Evolutionary conservation across 1,140 invertebrate species (phyloP).

Genomic region (Cotesia glomerata): DNA sequence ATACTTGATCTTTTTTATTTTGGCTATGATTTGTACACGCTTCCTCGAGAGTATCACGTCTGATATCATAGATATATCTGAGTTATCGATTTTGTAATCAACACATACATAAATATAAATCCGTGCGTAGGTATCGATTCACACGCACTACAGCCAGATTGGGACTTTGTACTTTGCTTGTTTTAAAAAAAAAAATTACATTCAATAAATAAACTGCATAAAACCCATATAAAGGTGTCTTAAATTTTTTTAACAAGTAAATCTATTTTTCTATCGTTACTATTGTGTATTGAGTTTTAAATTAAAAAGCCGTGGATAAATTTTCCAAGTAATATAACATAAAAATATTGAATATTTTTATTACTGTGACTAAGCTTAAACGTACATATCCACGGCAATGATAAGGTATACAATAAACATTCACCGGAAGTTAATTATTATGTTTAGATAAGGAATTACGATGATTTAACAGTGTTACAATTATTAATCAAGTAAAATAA

Average conservation of each 20-base stretch:
- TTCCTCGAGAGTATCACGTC: no score
- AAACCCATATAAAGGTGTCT: background rate
- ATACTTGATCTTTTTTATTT: background rate
- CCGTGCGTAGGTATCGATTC: constrained; percentile 3
- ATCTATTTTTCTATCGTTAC: constrained; percentile 4
- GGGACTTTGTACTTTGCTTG: constrained; percentile 5
- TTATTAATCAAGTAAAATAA: no score
- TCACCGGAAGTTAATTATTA: no score
- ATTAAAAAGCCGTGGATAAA: no score
- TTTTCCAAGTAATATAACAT: no score
- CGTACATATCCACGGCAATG: no score
- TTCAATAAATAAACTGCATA: background rate
- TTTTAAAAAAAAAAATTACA: background rate
- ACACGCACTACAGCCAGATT: background rate
- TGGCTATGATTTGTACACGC: background rate
- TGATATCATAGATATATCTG: background rate
- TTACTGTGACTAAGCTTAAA: no score
- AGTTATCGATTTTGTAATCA: background rate
- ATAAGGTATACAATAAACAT: no score
- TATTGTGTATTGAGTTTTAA: no score
- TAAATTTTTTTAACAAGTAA: background rate
- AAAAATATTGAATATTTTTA: no score
- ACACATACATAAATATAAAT: background rate
- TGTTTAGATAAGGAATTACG: no score
- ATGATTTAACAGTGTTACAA: no score